These are phyloP conservation scores for Lottia scabra DNA, from an alignment of 2,888 invertebrate genomes.

Conservation along the genomic window DNA sequence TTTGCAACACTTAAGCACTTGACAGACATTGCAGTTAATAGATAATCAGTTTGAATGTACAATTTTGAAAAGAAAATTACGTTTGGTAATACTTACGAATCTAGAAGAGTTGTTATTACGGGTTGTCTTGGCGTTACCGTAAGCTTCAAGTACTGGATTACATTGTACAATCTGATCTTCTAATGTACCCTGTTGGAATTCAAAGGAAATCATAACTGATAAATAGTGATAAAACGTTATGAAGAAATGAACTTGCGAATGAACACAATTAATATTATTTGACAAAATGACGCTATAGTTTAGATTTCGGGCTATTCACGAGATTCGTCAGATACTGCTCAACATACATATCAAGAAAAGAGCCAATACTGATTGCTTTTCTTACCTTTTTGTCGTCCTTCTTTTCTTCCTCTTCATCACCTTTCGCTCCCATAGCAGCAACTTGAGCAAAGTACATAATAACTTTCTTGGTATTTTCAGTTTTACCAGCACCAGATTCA, in stretches of 20 bases:
- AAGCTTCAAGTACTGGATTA: conserved; percentile 75
- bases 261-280: too few species aligned
- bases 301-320: too few species aligned
- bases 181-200: conserved; percentile 77
- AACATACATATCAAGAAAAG: too few species aligned
- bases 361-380: conserved; percentile 74
- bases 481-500: conserved; percentile 99
- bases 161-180: conserved; percentile 99
- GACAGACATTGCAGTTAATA: too few species aligned
- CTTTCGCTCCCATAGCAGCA: conserved; percentile 78
- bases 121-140: conserved; percentile 55
- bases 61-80: too few species aligned
- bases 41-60: too few species aligned
- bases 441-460: conserved; percentile 90
- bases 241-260: too few species aligned
- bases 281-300: too few species aligned
- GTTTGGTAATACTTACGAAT: conserved; percentile 88
- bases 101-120: conserved; percentile 99
- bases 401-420: conserved; percentile 30
- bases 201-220: too few species aligned
- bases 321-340: too few species aligned
- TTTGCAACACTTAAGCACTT: too few species aligned
- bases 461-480: conserved; percentile 99
- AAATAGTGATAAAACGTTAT: too few species aligned
- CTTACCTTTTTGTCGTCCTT: conserved; percentile 86